Evolutionary conservation across 1,140 invertebrate genomes (phyloP), one percentile per base, ranked within the genome.

Genomic region (Drosophila pachea): DNA sequence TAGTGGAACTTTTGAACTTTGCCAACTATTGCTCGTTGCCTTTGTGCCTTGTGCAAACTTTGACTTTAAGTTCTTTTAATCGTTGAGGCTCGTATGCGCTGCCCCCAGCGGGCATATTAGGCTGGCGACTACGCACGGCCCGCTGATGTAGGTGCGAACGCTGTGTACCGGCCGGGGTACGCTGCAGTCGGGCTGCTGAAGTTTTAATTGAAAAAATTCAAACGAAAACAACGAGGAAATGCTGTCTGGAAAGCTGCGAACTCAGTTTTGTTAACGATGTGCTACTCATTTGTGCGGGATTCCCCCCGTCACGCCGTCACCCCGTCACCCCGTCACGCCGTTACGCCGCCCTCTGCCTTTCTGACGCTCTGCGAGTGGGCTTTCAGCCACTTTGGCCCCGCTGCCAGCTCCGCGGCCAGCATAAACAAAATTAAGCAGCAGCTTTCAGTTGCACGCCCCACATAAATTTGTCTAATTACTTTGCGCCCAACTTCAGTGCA

Each of bases 381-480:
- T 62, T 54, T 47, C 49, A 62, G 58, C 59, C 31, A 62, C 48
- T 68, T 47, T 55, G 35, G 43, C 45, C 43, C 45, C 50, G 43
- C 43, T 55, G 29, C 36, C 45, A 56, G 43, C 43, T 55, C 35
- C 36, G 49, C 47, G 52, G 58, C 58, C 61, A 49, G 55, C 66
- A 68, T 68, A 68, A 69, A 65, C 67, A 64, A 65, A 64, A 69
- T 69, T 69, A 64, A 64, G 53, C 38, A 69, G 60, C 67, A 56
- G 58, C 53, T 66, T 59, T 58, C 54, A 70, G 38, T 53, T 58
- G 50, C 68, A 53, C 62, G 55, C 55, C 43, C 38, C 63, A 67
- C 63, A 71, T 71, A 71, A 71, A 71, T 71, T 71, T 66, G 55
- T 55, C 65, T 71, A 71, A 71, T 71, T 71, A 71, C 62, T 66